Percentiles rank a stretch among this genome's conserved stretches.
Evolutionary conservation across 35 echinoderm and acorn worm species (phyloP).

Genomic region (Apostichopus japonicus): DNA sequence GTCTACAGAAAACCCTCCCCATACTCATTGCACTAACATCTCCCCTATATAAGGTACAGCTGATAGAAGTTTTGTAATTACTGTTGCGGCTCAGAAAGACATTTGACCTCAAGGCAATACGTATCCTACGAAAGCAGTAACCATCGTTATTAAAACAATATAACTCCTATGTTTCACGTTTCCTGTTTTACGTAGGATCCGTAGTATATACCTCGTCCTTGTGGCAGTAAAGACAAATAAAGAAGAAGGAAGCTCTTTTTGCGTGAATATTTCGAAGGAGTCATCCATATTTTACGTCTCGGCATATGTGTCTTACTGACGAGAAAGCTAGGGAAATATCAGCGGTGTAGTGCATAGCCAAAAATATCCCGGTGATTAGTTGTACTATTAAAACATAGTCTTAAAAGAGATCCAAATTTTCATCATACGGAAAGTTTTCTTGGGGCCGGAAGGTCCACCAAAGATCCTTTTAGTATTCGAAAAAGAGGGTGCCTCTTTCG

Average conservation of each 20-base stretch:
- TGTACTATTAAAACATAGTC: constrained; percentile 69
- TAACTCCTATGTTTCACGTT: constrained; percentile 78
- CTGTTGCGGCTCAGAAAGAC: constrained; percentile 88
- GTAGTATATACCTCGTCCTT: constrained; percentile 84
- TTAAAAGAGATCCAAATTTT: constrained; percentile 82
- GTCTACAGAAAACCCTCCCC: constrained; percentile 80
- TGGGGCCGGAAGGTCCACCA: constrained; percentile 4
- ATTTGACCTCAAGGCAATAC: constrained; percentile 86
- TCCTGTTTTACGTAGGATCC: constrained; percentile 66
- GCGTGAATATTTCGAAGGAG: constrained; percentile 78
- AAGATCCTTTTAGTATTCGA: background rate
- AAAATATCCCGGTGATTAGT: constrained; percentile 74
- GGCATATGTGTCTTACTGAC: constrained; percentile 74
- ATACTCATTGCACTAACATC: constrained; percentile 72
- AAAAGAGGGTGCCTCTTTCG: constrained; percentile 50
- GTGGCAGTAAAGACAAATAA: constrained; percentile 83
- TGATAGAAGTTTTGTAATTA: constrained; percentile 80
- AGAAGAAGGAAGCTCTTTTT: constrained; percentile 80
- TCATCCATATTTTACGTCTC: constrained; percentile 89
- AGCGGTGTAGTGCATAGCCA: constrained; percentile 83
- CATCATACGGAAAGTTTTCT: constrained; percentile 44
- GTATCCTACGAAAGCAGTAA: constrained; percentile 80
- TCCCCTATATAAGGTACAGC: constrained; percentile 75
- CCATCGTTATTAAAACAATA: constrained; percentile 66
- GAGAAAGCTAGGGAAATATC: constrained; percentile 74